Evolutionary conservation across 1,140 invertebrate species (phyloP).

Genomic region (Saccostrea cuccullata): DNA sequence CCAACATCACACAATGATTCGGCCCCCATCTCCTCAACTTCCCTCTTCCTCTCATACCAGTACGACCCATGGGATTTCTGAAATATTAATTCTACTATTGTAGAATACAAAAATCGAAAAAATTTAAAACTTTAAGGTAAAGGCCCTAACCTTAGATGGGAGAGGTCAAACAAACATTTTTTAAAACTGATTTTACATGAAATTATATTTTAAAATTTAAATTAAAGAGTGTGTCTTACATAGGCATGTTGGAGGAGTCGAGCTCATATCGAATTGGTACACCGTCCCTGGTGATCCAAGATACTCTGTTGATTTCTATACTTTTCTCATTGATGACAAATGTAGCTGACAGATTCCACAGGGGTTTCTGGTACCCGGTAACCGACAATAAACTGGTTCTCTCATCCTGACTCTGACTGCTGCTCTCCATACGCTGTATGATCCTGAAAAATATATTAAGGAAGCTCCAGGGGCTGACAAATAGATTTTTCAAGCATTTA

Average conservation of each 20-base stretch:
- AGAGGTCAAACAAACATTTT: no score
- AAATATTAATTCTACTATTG: background rate
- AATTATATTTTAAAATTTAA: background rate
- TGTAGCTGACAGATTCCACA: conserved; percentile 14
- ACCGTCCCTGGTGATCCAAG: conserved; percentile 16
- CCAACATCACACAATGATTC: conserved; percentile 76
- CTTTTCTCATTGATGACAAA: background rate
- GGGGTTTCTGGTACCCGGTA: background rate
- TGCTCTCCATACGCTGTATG: background rate
- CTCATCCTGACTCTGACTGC: conserved; percentile 5
- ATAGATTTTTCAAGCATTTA: no score
- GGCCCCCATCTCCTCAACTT: conserved; percentile 78
- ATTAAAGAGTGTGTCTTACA: background rate
- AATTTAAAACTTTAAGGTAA: no score
- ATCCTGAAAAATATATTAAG: background rate
- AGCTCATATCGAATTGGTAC: conserved; percentile 2
- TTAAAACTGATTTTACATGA: no score
- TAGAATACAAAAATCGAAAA: no score
- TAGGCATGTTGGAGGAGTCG: conserved; percentile 12
- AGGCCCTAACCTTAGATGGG: no score
- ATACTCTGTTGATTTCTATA: background rate
- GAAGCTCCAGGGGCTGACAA: no score
- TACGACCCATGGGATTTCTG: conserved; percentile 79
- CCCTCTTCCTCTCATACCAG: conserved; percentile 78
- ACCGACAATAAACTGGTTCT: background rate